Evolutionary conservation across 2,888 invertebrate species (phyloP), one percentile per base, ranked within the genome.

Genomic region (Pristionchus mayeri): DNA sequence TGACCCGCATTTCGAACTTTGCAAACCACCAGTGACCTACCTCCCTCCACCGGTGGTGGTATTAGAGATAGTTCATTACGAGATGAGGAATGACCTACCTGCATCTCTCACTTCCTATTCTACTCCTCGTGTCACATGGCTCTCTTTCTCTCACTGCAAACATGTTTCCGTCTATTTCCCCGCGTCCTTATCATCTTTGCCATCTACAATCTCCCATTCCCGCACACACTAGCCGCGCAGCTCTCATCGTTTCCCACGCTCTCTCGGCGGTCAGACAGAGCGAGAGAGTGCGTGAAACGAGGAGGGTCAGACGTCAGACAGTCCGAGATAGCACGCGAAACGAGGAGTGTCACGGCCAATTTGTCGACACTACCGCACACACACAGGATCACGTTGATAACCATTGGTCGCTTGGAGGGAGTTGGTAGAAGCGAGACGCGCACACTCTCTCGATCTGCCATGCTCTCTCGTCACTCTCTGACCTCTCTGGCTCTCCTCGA

Each of bases 161-260:
- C 60, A 63, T 63, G 60, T 63, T 63, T 63, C 34, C 60, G 3
- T 16, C 60, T 13, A 2, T 30, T 27, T 63, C 60, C 13, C 27
- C 24, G 30, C 27, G 27, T 30, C 30, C 60, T 63, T 63, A 63
- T 63, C 60, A 63, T 63, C 60, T 63, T 63, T 30, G 34, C 60
- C 57, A 67, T n/a, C 18, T 4, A 16, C 54, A 54, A 16, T 37
- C n/a, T 30, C 60, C 37, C 34, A 13, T 16, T 54, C 21, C 54
- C 54, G 54, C 54, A 54, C 54, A 44, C 44, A 9, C 54, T 54
- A n/a, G n/a, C 54, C 54, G n/a, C 54, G 7, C 21, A 21, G 54
- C 54, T 18, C 54, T 16, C 54, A 4, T 21, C 54, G 21, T 44
- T 44, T 13, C 13, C 7, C 44, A 44, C 44, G 13, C 44, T 44